Conservation (phyloP, 2,113 vertebrate species). For the Rana temporaria region DNA sequence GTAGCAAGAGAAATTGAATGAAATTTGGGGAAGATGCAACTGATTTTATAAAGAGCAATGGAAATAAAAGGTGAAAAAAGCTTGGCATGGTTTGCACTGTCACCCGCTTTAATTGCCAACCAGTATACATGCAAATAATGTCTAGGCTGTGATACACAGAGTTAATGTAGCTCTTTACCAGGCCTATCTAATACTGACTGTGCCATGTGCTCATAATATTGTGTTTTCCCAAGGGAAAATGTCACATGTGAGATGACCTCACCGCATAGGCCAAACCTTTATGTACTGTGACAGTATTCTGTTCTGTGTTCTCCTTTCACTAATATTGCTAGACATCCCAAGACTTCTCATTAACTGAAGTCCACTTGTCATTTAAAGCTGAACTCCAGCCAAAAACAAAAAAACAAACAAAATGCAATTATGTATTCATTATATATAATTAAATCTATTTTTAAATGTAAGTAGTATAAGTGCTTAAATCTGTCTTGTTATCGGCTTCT, state of each 20-base stretch:
- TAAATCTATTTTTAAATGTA: too few species aligned
- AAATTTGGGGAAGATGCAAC: too few species aligned
- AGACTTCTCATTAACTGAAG: too few species aligned
- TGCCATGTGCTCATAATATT: constrained; percentile 24
- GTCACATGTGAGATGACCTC: constrained; percentile 33
- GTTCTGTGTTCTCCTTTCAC: neutral
- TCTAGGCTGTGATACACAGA: neutral
- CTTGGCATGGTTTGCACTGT: neutral
- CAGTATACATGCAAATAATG: neutral
- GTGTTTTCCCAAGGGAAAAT: constrained; percentile 42
- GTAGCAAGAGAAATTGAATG: too few species aligned
- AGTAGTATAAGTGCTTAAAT: too few species aligned
- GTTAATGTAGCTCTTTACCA: neutral
- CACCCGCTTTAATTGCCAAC: neutral
- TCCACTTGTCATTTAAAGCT: too few species aligned
- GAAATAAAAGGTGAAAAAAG: neutral
- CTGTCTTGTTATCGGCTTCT: too few species aligned
- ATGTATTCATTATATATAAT: too few species aligned
- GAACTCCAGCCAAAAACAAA: too few species aligned
- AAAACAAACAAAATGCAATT: too few species aligned
- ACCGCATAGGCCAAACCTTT: constrained; percentile 4
- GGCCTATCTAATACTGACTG: constrained; percentile 20
- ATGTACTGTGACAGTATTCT: constrained; percentile 1
- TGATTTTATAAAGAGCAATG: too few species aligned
- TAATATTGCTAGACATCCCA: neutral